Conservation (phyloP, 2,888 invertebrate genomes). For the Hetaerina titia region DNA sequence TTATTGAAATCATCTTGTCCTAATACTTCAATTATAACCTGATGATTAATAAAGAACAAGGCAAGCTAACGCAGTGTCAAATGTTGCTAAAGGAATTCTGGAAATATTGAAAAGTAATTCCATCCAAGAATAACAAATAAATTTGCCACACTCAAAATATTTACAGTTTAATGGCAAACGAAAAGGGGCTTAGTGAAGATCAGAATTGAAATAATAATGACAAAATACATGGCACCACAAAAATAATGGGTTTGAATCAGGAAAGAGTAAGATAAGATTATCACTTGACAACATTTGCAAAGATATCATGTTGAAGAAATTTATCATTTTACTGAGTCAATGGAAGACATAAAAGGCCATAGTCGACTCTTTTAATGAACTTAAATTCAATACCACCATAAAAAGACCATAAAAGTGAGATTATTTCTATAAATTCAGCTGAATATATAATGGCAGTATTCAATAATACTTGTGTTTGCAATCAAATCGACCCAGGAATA, state of each 20-base stretch:
- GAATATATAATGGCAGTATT: constrained; percentile 8
- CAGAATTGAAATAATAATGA: neutral
- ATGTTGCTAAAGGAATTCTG: constrained; percentile 37
- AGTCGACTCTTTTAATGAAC: neutral
- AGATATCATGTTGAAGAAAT: neutral
- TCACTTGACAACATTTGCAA: neutral
- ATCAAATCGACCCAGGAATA: constrained; percentile 52
- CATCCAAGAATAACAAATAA: neutral
- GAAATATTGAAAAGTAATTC: neutral
- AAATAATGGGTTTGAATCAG: constrained; percentile 11
- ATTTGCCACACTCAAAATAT: neutral
- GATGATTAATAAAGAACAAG: constrained; percentile 30
- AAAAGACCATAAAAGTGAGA: neutral
- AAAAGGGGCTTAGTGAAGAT: neutral
- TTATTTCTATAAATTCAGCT: neutral
- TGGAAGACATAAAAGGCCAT: constrained; percentile 34
- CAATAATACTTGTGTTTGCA: neutral
- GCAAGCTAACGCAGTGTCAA: constrained; percentile 12
- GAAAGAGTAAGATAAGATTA: neutral
- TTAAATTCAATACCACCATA: neutral
- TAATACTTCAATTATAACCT: neutral
- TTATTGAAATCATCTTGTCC: neutral
- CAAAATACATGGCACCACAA: neutral
- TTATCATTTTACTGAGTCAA: neutral
- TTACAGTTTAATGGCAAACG: neutral